Evolutionary conservation across 2,888 invertebrate genomes (phyloP), one percentile per base, ranked within the genome.

Genomic region (Nomada hirtipes): DNA sequence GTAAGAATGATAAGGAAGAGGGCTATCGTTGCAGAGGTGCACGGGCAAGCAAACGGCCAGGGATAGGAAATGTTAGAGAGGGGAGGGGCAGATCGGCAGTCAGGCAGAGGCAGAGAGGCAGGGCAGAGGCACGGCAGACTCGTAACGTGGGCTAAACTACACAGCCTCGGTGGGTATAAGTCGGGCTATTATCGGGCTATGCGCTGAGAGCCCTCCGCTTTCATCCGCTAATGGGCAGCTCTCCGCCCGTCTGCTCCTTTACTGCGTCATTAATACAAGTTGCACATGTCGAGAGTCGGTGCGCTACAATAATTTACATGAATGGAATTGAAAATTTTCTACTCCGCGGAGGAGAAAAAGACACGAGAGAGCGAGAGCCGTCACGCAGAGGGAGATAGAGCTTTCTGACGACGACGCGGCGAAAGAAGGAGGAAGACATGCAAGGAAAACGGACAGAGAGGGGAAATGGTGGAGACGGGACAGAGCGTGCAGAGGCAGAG

Each of bases 191-290:
- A 93, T 93, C 93, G 93, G 91, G 93, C 93, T 92, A 90, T 91
- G 91, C 91, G 91, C 91, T 91, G 93, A 93, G 93, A 92, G 93
- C 93, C 91, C 93, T 92, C 93, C 92, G 93, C 93, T 93, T 93
- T 93, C 93, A 93, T 93, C 92, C 93, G 91, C 93, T 93, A 93
- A 93, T 93, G 93, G 93, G 92, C 93, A 92, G 93, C 93, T 92
- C 93, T 93, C 92, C 92, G 91, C 91, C 92, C 91, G 93, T 92
- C 93, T 93, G 92, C 92, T 93, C 93, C 92, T 93, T 93, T 93
- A 93, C 92, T 92, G 92, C 93, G 93, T 93, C 93, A 93, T 93
- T 93, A 93, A 93, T 93, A 93, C 93, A 93, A 93, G 93, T 93
- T 93, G 92, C 93, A 93, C 92, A 93, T 93, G 93, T 93, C 92